Evolutionary conservation across 2,797 vertebrate genomes (phyloP).

Genomic region (Melanotaenia nigrans): DNA sequence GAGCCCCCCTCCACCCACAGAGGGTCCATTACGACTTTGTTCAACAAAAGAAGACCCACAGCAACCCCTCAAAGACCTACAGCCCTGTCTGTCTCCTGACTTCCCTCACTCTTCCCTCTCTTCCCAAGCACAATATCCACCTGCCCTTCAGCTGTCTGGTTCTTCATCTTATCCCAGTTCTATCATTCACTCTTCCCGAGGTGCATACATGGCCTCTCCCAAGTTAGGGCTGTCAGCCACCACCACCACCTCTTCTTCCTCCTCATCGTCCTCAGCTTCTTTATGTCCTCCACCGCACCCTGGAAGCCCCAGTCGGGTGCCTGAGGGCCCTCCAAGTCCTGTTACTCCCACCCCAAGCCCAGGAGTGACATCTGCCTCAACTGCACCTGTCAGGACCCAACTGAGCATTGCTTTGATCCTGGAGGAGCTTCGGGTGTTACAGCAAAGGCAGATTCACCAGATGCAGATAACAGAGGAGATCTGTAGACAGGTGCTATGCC

Average conservation of each 20-base stretch:
- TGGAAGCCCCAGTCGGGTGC: conserved; percentile 86
- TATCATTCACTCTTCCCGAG: conserved; percentile 40
- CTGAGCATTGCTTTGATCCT: conserved; percentile 91
- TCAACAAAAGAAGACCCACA: conserved; percentile 46
- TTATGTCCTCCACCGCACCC: conserved; percentile 84
- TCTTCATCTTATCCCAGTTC: conserved; percentile 59
- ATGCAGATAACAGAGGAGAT: conserved; percentile 96
- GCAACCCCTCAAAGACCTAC: conserved; percentile 45
- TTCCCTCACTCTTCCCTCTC: conserved; percentile 38
- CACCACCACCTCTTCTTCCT: conserved; percentile 81
- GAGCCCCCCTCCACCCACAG: conserved; percentile 53
- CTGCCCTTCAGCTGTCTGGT: conserved; percentile 39
- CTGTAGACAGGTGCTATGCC: conserved; percentile 89
- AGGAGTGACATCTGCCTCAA: conserved; percentile 78
- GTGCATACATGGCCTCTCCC: conserved; percentile 82
- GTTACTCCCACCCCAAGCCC: conserved; percentile 82
- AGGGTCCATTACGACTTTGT: conserved; percentile 46
- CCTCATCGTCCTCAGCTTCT: conserved; percentile 81
- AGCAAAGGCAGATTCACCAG: conserved; percentile 93
- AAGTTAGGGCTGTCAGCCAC: conserved; percentile 85
- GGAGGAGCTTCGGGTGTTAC: conserved; percentile 90
- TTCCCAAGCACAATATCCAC: conserved; percentile 34
- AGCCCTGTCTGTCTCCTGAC: conserved; percentile 41
- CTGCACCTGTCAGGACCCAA: conserved; percentile 78
- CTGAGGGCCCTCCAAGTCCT: conserved; percentile 86